Evolutionary conservation across 1,140 invertebrate genomes (phyloP), one percentile per base, ranked within the genome.

Genomic region (Diabrotica undecimpunctata): DNA sequence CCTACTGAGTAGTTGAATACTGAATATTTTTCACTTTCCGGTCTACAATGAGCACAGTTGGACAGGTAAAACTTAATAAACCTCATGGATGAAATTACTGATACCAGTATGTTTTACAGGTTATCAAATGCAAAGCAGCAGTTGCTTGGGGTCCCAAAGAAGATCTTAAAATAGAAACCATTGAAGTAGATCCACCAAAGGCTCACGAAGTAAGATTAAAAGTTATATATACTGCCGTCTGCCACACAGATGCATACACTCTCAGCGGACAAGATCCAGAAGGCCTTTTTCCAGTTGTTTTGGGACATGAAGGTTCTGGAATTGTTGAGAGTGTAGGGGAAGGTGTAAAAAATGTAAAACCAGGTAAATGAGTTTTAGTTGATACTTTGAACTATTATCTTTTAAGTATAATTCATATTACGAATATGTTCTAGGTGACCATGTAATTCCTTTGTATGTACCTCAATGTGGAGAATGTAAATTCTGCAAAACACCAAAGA

Each of bases 211-310:
- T 91, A n/a, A 84, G 90, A 60, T 82, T 95, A 9, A 88, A 94
- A 81, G 86, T 98, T 57, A 74, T 88, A 6, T 86, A 89, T 35
- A 93, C 93, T 62, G 96, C 94, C 53, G 89, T 99, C n/a, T 99
- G 97, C 78, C 97, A 99, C 75, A 99, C 97, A 0, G 97, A 99
- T 83, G 89, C 93, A 5, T 98, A 97, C 75, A 98, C 96, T 12
- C 79, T 97, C 12, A 88, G 89, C 71, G 97, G 97, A 10, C 84
- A 88, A 67, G 97, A 99, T 81, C 89, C 96, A 0, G 97, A 99
- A 82, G 97, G 96, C 10, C 80, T 89, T 11, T 99, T 99, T 78
- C 97, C 97, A 0, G 89, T 91, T 41, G 83, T 99, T 70, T 83
- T 99, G 51, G 96, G 95, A 0, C 95, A 98, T 74, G 96, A 98